Percentiles rank a stretch among this genome's conserved stretches.
Conservation (phyloP, 92 coral and sea anemone genomes). For the Bergia sp. region DNA sequence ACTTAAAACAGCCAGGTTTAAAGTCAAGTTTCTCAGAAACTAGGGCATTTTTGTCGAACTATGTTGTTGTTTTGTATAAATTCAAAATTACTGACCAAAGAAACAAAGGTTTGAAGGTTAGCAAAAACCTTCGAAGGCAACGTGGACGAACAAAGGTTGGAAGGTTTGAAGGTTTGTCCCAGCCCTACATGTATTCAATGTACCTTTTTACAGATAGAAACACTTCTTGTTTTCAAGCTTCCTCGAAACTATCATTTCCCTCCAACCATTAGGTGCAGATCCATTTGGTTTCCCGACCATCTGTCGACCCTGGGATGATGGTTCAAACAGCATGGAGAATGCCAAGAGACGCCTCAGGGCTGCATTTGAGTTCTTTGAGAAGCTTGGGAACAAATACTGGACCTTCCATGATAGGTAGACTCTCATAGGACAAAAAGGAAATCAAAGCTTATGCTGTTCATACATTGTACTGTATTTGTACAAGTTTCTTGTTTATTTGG, state of each 20-base stretch:
- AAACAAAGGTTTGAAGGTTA: too few species aligned
- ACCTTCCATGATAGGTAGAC: slow-evolving; percentile 86
- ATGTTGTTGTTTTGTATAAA: too few species aligned
- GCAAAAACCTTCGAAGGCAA: too few species aligned
- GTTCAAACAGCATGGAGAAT: slow-evolving; percentile 84
- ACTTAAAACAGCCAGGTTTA: too few species aligned
- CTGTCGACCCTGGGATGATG: slow-evolving; percentile 88
- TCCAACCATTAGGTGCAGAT: slow-evolving; percentile 67
- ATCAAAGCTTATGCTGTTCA: not conserved
- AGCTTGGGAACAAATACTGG: slow-evolving; percentile 85
- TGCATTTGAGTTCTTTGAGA: slow-evolving; percentile 89
- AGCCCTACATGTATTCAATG: too few species aligned
- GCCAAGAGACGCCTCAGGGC: slow-evolving; percentile 86
- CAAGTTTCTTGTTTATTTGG: too few species aligned
- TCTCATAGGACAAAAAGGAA: not conserved
- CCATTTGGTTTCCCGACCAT: slow-evolving; percentile 91
- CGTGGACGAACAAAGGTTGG: too few species aligned
- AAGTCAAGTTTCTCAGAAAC: too few species aligned
- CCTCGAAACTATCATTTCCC: not conserved
- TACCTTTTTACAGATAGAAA: too few species aligned
- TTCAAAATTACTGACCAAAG: too few species aligned
- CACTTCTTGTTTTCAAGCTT: not conserved
- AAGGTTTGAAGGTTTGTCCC: too few species aligned
- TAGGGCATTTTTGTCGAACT: too few species aligned
- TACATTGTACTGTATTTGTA: not conserved